A percentile compares a stretch with the other conserved stretches of the same genome.
Conservation (phyloP, 2,797 vertebrate species). For the Bradypodion ventrale region DNA sequence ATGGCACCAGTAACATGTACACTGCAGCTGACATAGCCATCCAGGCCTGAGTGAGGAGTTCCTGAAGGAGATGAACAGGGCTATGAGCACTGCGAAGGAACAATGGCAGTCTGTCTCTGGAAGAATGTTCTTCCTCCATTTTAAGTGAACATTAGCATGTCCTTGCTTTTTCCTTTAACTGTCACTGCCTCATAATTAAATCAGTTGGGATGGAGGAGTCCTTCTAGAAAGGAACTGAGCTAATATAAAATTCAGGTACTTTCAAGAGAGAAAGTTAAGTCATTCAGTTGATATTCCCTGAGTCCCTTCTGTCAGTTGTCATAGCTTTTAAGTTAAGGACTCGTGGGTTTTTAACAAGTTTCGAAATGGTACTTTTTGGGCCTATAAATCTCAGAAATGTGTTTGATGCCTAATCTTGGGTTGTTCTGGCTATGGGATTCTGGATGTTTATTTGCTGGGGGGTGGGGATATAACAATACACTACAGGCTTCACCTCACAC, state of each 20-base stretch:
- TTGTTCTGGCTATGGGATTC: no score
- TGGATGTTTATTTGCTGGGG: no score
- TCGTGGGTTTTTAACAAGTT: not conserved
- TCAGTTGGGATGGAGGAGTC: slow-evolving; percentile 1
- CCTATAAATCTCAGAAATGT: no score
- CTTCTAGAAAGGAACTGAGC: not conserved
- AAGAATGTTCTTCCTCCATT: not conserved
- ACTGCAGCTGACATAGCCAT: not conserved
- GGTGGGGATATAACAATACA: no score
- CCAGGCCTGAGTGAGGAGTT: not conserved
- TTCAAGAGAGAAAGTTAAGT: slow-evolving; percentile 7
- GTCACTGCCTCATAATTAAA: slow-evolving; percentile 23
- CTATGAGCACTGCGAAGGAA: not conserved
- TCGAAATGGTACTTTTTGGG: no score
- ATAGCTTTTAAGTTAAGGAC: not conserved
- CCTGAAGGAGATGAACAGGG: slow-evolving; percentile 1
- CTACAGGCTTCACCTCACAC: no score
- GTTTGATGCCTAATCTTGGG: no score
- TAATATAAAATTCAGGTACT: slow-evolving; percentile 26
- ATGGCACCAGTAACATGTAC: not conserved
- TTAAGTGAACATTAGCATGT: not conserved
- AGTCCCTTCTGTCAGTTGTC: slow-evolving; percentile 1
- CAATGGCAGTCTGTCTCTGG: slow-evolving; percentile 13
- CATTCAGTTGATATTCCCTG: not conserved
- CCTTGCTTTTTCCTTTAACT: slow-evolving; percentile 19